Percentiles rank a stretch among this genome's conserved stretches.
Conservation (phyloP, 2,797 vertebrate genomes). For the Peromyscus nudipes region DNA sequence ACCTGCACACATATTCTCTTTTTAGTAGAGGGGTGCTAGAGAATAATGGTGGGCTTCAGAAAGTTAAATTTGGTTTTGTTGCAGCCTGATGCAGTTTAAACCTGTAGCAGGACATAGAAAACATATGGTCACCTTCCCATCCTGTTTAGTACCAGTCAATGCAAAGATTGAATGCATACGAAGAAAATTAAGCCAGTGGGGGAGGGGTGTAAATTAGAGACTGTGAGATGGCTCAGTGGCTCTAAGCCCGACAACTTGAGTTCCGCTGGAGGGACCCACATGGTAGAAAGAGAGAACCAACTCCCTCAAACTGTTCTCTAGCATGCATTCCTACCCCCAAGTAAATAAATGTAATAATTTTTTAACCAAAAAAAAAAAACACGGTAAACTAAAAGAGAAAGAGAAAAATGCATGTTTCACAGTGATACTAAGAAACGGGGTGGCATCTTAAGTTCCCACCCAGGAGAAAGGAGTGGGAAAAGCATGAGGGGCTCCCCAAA, state of each 20-base stretch:
- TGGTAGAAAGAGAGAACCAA: background rate
- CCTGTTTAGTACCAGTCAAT: background rate
- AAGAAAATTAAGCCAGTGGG: slow-evolving; percentile 20
- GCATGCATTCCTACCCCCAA: background rate
- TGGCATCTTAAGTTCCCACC: slow-evolving; percentile 10
- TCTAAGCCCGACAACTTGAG: background rate
- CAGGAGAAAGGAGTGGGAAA: background rate
- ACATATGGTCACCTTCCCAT: background rate
- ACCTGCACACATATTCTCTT: background rate
- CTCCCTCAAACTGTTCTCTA: background rate
- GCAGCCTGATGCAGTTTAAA: background rate
- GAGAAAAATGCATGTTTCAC: slow-evolving; percentile 29
- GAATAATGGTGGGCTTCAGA: background rate
- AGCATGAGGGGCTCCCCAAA: background rate
- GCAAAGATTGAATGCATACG: background rate
- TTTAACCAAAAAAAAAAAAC: background rate
- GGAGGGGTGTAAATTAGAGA: background rate
- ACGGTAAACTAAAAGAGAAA: background rate
- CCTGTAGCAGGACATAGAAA: slow-evolving; percentile 2
- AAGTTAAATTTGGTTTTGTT: slow-evolving; percentile 27
- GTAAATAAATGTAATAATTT: background rate
- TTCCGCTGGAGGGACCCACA: background rate
- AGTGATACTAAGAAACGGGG: slow-evolving; percentile 39
- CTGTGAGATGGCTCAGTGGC: background rate
- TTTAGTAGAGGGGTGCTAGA: slow-evolving; percentile 56